Base-by-base conservation (phyloP, 2,888 invertebrate species). In the Anticlea derivata region DNA sequence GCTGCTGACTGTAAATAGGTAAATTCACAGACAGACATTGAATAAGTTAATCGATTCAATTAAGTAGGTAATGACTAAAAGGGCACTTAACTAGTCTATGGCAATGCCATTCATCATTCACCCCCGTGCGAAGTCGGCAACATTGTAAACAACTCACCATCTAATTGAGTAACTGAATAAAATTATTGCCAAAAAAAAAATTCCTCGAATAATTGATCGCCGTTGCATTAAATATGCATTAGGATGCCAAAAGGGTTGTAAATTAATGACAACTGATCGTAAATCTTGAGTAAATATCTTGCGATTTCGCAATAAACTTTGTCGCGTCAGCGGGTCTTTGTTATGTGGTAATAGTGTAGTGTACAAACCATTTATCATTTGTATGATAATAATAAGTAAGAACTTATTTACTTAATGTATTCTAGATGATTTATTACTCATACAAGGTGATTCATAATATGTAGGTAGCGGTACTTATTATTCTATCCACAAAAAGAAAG, bases 171-270 rank as follows among this genome's bases (percentile, higher is more conserved):
- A 23, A 46, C 45, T 30, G 45, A 30, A 46, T 44, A 44, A 44
- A 44, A 27, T 35, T 46, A 46, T 46, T 46, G 30, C 29, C 20
- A 39, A 29, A 46, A 41, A 44, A 37, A 13, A 10, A 12, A 22
- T 27, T 44, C 12, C 30, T 37, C 23, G 45, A 23, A 30, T 37
- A 37, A 46, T 37, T 46, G 30, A 46, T 37, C 24, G 29, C 7
- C 13, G 45, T 34, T 44, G 44, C 35, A 46, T 45, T 45, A 45
- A 35, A 46, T 46, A 45, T 45, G 37, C 37, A 45, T 45, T 30
- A 45, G 44, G 35, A 27, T 37, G 8, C 13, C 11, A 45, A 37
- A 37, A 30, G 37, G 45, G 13, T 37, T 23, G 37, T 46, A 46
- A 46, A 44, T 34, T 33, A 29, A 12, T 44, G 22, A 6, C 27